Base-by-base conservation (phyloP, 2,888 invertebrate species). In the Aromia moschata region DNA sequence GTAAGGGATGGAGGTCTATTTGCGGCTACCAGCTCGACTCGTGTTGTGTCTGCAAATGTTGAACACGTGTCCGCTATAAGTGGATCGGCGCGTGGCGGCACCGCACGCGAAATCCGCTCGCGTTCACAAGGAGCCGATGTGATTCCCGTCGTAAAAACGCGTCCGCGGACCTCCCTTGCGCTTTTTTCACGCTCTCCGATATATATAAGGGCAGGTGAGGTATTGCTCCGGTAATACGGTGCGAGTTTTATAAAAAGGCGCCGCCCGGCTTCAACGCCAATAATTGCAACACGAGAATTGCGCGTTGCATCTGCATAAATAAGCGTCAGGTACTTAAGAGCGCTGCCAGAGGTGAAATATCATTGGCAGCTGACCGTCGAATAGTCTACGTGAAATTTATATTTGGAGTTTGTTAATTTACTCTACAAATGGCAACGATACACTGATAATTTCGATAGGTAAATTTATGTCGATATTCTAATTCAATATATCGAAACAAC, bases 31-130 rank as follows among this genome's bases (percentile, higher is more conserved):
- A 31, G 54, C 44, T 16, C 54, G 41, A 49, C 47, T 41, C 47
- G 55, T 56, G 55, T 59, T 59, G 43, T 59, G 55, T 59, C 55
- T 55, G 59, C 55, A 37, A 51, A 56, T 59, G 59, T 56, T 30
- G 46, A 49, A 59, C 59, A 59, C 56, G 59, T 59, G 59, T 56
- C 36, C 9, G 20, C 36, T 38, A 18, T 46, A 33, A 49, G 54
- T 30, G 37, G 51, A 44, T 59, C 56, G 59, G 59, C 59, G 55
- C 59, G 59, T 59, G 59, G 49, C 59, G 51, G 40, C 36, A 47
- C 25, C 47, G 37, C 54, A 58, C 54, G 58, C 53, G 54, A 56
- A 56, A 56, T 46, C n/a, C 12, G 16, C 37, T 16, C 40, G 15
- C 17, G 41, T 52, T 31, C 31, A 44, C 43, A 49, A 41, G 37